Conservation (phyloP, 1,140 invertebrate genomes). For the Trichoplusia ni region DNA sequence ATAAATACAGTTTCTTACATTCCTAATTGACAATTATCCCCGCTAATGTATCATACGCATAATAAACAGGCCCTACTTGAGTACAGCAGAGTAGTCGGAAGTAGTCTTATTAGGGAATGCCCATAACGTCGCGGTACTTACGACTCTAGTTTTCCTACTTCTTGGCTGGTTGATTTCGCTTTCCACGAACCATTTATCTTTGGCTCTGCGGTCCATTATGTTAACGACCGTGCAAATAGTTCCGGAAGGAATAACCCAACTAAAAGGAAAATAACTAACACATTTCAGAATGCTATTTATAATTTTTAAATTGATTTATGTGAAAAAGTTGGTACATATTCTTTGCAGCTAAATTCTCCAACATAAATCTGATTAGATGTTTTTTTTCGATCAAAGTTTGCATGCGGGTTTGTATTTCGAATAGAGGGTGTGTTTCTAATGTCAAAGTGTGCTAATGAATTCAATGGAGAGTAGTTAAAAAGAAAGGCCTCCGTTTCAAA, state of each 20-base stretch:
- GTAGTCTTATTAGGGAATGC: slow-evolving; percentile 24
- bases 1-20: background rate
- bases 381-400: no score
- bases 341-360: no score
- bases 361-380: no score
- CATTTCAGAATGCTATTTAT: slow-evolving; percentile 3
- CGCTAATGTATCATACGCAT: background rate
- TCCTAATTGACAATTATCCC: background rate
- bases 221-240: slow-evolving; percentile 62
- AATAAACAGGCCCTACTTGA: no score
- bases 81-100: slow-evolving; percentile 18
- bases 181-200: slow-evolving; percentile 56
- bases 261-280: slow-evolving; percentile 43
- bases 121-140: slow-evolving; percentile 27
- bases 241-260: slow-evolving; percentile 51
- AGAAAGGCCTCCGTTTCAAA: no score
- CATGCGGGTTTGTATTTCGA: no score
- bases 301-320: no score
- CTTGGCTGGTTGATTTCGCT: slow-evolving; percentile 50
- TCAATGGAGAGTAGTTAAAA: no score
- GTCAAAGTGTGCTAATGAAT: no score
- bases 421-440: no score
- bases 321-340: no score
- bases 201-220: slow-evolving; percentile 51
- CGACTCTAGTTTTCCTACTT: slow-evolving; percentile 43